Base-by-base conservation (phyloP, 2,888 invertebrate genomes). In the Torymus aiolomorphi region DNA sequence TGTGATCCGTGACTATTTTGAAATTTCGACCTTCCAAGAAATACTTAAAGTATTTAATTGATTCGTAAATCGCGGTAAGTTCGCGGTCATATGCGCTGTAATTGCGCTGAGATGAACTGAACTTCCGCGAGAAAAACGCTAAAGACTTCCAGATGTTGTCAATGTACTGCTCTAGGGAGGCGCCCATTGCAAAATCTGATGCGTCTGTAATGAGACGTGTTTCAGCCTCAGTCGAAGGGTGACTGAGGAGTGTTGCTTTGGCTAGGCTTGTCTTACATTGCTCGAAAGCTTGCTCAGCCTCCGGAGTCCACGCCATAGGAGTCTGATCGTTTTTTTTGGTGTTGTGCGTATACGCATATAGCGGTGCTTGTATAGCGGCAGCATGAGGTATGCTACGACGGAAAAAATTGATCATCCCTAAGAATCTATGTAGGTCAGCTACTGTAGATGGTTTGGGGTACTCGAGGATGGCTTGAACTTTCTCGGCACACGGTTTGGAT, bases 401-500 rank as follows among this genome's bases (percentile, higher is more conserved):
- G 13, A 81, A 81, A 66, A 80, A 82, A 54, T 82, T 82, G 14
- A 82, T 5, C 71, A 80, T 78, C 0, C 82, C 80, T 0, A 82
- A 51, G n/a, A 75, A 76, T 57, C 72, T 18, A 0, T 62, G 57
- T 2, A 78, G 76, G 11, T 81, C 71, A 2, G 16, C 51, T 24
- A 78, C 24, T n/a, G 71, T 81, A 1, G 51, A 24, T 3, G 74
- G 78, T 61, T 70, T 70, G 16, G 72, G 72, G 20, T 61, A 79
- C 11, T 65, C 51, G 8, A 67, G 13, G 14, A 81, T 57, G 14
- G 51, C 65, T 16, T 79, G 20, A 0, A 81, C 69, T 11, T 59
- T 52, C 1, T 71, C 76, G 2, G 13, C 1, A 1, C 62, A 16
- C 13, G 78, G 72, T 54, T 16, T 72, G 14, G 16, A 66, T 0